Conservation (phyloP, 2,888 invertebrate genomes). For the Ichneumoninae sp. region DNA sequence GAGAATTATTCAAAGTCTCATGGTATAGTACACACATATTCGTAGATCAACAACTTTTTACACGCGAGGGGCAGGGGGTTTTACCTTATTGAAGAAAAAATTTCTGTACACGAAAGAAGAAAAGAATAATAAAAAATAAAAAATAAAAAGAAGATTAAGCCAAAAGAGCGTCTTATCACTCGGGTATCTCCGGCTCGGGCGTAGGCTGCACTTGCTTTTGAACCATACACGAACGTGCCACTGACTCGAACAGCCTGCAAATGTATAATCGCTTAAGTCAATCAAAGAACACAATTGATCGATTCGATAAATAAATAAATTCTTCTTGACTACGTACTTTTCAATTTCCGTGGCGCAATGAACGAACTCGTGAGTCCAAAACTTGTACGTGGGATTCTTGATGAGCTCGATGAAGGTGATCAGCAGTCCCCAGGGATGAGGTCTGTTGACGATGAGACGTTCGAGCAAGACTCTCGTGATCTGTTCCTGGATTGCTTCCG, state of each 20-base stretch:
- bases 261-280: constrained; percentile 68
- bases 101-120: constrained; percentile 81
- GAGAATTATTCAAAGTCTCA: constrained; percentile 74
- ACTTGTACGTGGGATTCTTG: constrained; percentile 98
- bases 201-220: constrained; percentile 90
- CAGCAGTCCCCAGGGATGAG: constrained; percentile 99
- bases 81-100: constrained; percentile 74
- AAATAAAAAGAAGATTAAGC: constrained; percentile 67
- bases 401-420: constrained; percentile 99
- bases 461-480: constrained; percentile 98
- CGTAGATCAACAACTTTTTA: constrained; percentile 83
- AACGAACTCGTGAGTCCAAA: constrained; percentile 99
- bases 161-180: constrained; percentile 86
- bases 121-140: constrained; percentile 69
- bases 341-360: constrained; percentile 99
- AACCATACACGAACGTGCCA: constrained; percentile 97
- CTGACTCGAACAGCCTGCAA: constrained; percentile 96
- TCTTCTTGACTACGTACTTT: constrained; percentile 89
- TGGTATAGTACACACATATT: constrained; percentile 81
- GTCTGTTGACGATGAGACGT: constrained; percentile 98
- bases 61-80: constrained; percentile 74
- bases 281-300: constrained; percentile 17
- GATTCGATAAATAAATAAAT: not conserved
- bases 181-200: constrained; percentile 89
- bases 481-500: constrained; percentile 99